These are phyloP conservation scores for Paramormyrops hopkinsi DNA, from an alignment of 2,797 vertebrate genomes.

Conservation along the genomic window DNA sequence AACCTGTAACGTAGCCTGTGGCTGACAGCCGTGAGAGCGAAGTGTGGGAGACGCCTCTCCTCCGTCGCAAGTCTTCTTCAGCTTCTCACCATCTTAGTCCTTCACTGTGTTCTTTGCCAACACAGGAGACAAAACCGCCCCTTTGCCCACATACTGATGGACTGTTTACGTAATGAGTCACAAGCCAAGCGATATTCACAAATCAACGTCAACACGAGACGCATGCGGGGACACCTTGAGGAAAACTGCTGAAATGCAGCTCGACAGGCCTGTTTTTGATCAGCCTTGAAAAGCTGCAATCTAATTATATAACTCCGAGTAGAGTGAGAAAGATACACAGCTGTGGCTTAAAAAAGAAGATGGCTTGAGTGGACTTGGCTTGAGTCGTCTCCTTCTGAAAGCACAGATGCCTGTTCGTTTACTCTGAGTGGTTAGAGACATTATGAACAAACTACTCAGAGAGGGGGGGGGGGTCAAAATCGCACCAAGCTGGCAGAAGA, in stretches of 20 bases:
- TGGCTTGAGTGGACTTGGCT: neutral
- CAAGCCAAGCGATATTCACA: neutral
- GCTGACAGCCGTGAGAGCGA: neutral
- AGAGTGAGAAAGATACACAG: neutral
- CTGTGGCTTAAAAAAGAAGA: neutral
- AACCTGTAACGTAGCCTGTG: neutral
- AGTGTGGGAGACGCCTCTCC: accelerated
- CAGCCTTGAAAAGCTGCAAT: neutral
- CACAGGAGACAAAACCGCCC: neutral
- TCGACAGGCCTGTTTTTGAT: neutral
- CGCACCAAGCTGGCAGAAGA: neutral
- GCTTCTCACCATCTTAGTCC: neutral
- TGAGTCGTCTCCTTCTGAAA: neutral
- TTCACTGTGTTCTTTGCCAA: neutral
- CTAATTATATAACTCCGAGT: neutral
- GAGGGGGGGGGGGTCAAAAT: neutral
- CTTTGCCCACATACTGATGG: neutral
- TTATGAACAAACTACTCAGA: neutral
- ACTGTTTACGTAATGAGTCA: neutral
- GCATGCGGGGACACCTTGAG: neutral
- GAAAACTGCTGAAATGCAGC: neutral
- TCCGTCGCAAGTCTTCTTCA: neutral
- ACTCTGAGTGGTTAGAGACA: neutral
- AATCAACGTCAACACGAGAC: neutral
- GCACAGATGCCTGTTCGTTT: neutral